These are phyloP conservation scores for Aphelenchoides bicaudatus DNA, from an alignment of 2,888 invertebrate species.

Conservation along the genomic window DNA sequence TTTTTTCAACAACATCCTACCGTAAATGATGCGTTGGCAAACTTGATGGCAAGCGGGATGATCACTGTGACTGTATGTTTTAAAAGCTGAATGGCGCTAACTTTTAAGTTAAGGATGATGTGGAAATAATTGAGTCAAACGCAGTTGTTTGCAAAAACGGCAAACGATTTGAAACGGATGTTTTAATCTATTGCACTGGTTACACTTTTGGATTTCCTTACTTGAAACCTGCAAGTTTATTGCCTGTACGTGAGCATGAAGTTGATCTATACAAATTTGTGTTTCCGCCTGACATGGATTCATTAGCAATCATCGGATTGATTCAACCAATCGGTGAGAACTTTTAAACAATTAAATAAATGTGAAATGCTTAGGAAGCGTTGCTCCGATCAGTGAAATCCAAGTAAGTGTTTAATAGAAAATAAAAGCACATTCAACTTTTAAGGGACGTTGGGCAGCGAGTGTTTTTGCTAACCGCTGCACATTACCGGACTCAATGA, in stretches of 20 bases:
- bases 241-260: conserved; percentile 57
- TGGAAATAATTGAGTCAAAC: conserved; percentile 30
- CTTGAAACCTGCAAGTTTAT: conserved; percentile 50
- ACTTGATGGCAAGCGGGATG: conserved; percentile 61
- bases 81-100: neutral
- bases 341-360: too few relatives aligned
- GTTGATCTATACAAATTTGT: conserved; percentile 62
- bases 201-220: conserved; percentile 63
- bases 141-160: conserved; percentile 45
- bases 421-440: neutral
- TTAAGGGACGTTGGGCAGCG: conserved; percentile 49
- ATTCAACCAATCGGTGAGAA: conserved; percentile 64
- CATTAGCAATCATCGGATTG: conserved; percentile 61
- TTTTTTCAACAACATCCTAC: conserved; percentile 61
- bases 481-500: conserved; percentile 33
- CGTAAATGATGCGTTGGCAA: conserved; percentile 63
- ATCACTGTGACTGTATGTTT: conserved; percentile 58
- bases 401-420: conserved; percentile 43
- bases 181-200: conserved; percentile 60
- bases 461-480: conserved; percentile 42
- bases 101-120: conserved; percentile 37
- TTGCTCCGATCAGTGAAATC: conserved; percentile 63
- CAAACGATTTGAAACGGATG: conserved; percentile 50
- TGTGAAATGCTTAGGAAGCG: too few relatives aligned
- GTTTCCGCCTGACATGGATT: conserved; percentile 60